These are phyloP conservation scores for honey bee (Apis mellifera) DNA, from an alignment of 1,140 invertebrate genomes.

Conservation along the genomic window Amel_HAv3.1 CM009943.2:7396501-7397000, in stretches of 20 bases:
- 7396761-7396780: slow-evolving; percentile 96
- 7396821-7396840: slow-evolving; percentile 91
- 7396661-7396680: too few relatives aligned
- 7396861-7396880: slow-evolving; percentile 94
- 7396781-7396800: slow-evolving; percentile 94
- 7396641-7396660: not conserved
- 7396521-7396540: too few relatives aligned
- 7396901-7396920: slow-evolving; percentile 94
- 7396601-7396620: too few relatives aligned
- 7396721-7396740: slow-evolving; percentile 35
- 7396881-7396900: slow-evolving; percentile 92
- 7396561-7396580: too few relatives aligned
- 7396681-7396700: not conserved
- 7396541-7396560: too few relatives aligned
- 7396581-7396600: too few relatives aligned
- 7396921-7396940: slow-evolving; percentile 97
- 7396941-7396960: slow-evolving; percentile 92
- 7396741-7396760: slow-evolving; percentile 25
- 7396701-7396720: not conserved
- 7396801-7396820: slow-evolving; percentile 93
- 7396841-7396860: slow-evolving; percentile 95
- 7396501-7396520: not conserved
- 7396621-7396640: not conserved
- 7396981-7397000: slow-evolving; percentile 97
- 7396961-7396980: slow-evolving; percentile 95